These are phyloP conservation scores for Silurus glanis DNA, from an alignment of 2,113 vertebrate species.

Conservation along the genomic window DNA sequence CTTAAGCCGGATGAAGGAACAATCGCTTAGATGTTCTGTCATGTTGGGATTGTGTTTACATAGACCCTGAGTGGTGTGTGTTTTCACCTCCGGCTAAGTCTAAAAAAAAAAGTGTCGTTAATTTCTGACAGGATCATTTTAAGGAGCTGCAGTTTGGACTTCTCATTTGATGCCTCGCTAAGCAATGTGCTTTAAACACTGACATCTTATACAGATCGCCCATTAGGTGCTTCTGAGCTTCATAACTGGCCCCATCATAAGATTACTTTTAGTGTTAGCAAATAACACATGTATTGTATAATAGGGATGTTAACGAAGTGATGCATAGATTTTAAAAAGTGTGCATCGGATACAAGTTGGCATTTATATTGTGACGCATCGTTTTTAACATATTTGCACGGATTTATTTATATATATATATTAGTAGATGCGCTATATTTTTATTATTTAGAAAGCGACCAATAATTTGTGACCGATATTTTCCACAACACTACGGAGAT, in stretches of 20 bases:
- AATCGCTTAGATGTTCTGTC: slow-evolving; percentile 53
- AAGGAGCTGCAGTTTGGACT: slow-evolving; percentile 51
- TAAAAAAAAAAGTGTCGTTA: slow-evolving; percentile 41
- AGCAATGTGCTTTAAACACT: slow-evolving; percentile 47
- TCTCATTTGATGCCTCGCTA: slow-evolving; percentile 51
- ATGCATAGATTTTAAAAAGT: too few species aligned
- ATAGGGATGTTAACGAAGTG: too few species aligned
- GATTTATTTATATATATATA: too few species aligned
- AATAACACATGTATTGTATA: background rate
- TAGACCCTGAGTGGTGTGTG: slow-evolving; percentile 42
- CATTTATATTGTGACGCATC: too few species aligned
- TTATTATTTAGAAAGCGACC: too few species aligned
- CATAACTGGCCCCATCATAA: slow-evolving; percentile 27
- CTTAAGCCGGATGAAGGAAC: slow-evolving; percentile 41
- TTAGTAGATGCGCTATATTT: too few species aligned
- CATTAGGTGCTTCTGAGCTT: slow-evolving; percentile 46
- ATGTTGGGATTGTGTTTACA: slow-evolving; percentile 57
- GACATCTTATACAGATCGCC: slow-evolving; percentile 54
- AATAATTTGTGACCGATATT: too few species aligned
- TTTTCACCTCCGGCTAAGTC: slow-evolving; percentile 51
- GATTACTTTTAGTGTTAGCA: slow-evolving; percentile 2
- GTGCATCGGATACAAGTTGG: too few species aligned
- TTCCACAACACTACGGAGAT: too few species aligned
- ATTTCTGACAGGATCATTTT: slow-evolving; percentile 61
- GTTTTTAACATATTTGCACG: too few species aligned